Conservation (phyloP, 2,797 vertebrate genomes). For the Centroberyx gerrardi region DNA sequence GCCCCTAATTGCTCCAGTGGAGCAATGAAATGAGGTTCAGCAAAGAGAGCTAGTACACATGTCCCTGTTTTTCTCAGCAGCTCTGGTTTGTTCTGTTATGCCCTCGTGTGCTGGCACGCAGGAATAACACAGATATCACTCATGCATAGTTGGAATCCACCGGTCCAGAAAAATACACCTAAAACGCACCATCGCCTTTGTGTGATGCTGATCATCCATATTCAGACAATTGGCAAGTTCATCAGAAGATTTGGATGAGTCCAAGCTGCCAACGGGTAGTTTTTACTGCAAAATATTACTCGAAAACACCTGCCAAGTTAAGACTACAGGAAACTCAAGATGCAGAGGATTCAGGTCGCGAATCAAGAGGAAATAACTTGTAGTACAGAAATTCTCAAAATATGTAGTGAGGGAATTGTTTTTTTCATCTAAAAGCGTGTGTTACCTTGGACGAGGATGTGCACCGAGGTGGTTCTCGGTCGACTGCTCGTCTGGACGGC, state of each 20-base stretch:
- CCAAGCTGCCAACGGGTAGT: not conserved
- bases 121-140: constrained; percentile 74
- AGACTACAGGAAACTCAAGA: not conserved
- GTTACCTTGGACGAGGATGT: constrained; percentile 88
- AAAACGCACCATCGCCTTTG: constrained; percentile 54
- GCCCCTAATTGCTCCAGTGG: constrained; percentile 61
- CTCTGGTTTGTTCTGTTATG: constrained; percentile 63
- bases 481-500: constrained; percentile 87
- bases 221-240: constrained; percentile 69
- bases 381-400: not conserved
- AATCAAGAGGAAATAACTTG: not conserved
- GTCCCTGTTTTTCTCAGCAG: constrained; percentile 21
- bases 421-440: not conserved
- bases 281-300: not conserved
- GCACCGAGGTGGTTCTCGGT: constrained; percentile 85
- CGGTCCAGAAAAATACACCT: constrained; percentile 31
- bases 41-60: constrained; percentile 3
- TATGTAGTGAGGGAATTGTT: not conserved
- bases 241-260: constrained; percentile 50
- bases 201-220: constrained; percentile 56
- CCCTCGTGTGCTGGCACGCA: constrained; percentile 66
- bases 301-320: not conserved
- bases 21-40: constrained; percentile 59
- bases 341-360: not conserved
- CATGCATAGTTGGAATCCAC: constrained; percentile 56